Conservation (phyloP, 1,140 invertebrate species). For the Potamilus streckersoni region DNA sequence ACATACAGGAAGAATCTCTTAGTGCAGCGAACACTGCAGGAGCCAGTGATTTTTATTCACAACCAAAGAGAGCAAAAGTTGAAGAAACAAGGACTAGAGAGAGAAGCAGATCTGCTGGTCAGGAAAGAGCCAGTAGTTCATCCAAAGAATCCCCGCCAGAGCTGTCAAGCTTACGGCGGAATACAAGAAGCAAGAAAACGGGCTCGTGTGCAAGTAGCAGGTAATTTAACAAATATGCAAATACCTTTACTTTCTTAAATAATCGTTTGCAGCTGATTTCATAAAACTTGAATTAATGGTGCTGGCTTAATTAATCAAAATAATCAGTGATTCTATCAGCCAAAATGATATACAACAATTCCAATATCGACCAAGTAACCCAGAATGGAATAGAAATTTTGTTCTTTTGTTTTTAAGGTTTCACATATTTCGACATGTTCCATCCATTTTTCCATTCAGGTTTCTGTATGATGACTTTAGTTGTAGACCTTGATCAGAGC, state of each 20-base stretch:
- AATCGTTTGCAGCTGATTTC: not conserved
- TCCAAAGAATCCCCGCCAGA: constrained; percentile 33
- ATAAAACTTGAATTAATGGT: too few species aligned
- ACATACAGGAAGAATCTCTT: constrained; percentile 11
- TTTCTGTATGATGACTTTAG: too few species aligned
- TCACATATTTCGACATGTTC: too few species aligned
- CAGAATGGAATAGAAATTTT: too few species aligned
- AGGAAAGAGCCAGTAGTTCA: constrained; percentile 3
- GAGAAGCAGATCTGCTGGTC: not conserved
- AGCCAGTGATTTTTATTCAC: not conserved
- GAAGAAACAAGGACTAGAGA: constrained; percentile 16
- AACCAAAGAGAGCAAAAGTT: constrained; percentile 12
- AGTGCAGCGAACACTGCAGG: constrained; percentile 2
- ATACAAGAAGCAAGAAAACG: constrained; percentile 72
- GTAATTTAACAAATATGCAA: constrained; percentile 18
- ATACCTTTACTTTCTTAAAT: not conserved
- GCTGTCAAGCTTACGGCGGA: constrained; percentile 58
- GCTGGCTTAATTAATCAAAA: too few species aligned
- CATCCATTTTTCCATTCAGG: too few species aligned
- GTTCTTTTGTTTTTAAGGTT: too few species aligned
- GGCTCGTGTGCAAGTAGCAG: constrained; percentile 82
- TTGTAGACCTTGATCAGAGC: too few species aligned
- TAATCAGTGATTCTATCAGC: not conserved
- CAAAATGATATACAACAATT: too few species aligned
- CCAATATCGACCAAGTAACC: too few species aligned